These are phyloP conservation scores for Ramazzottius varieornatus DNA, from an alignment of 2,888 invertebrate genomes.

Conservation along the genomic window DNA sequence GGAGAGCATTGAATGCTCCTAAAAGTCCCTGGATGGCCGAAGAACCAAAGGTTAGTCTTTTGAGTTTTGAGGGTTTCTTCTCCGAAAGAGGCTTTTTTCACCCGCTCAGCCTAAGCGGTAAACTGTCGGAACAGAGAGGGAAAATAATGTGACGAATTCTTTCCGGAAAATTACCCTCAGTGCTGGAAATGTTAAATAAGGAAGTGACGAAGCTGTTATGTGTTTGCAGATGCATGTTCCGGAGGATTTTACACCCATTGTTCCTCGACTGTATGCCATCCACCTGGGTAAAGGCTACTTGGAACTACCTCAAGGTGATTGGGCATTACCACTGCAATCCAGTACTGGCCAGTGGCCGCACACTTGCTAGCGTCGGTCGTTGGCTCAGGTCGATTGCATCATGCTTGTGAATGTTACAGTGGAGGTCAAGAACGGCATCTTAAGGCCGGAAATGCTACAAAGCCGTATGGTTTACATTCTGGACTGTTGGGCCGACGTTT, in stretches of 20 bases:
- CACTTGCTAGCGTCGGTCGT: too few relatives aligned
- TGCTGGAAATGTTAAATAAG: too few relatives aligned
- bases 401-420: conserved; percentile 8
- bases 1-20: conserved; percentile 33
- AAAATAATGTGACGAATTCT: too few relatives aligned
- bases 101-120: too few relatives aligned
- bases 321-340: too few relatives aligned
- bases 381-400: neutral
- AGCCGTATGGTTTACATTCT: conserved; percentile 83
- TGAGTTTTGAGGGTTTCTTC: too few relatives aligned
- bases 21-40: neutral
- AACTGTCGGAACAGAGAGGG: too few relatives aligned
- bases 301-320: conserved; percentile 59
- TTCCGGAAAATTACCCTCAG: too few relatives aligned
- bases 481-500: conserved; percentile 74
- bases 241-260: conserved; percentile 34
- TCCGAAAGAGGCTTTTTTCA: too few relatives aligned
- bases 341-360: too few relatives aligned
- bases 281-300: conserved; percentile 93
- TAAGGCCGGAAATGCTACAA: conserved; percentile 47
- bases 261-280: conserved; percentile 65
- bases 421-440: conserved; percentile 27
- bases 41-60: neutral
- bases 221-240: conserved; percentile 34
- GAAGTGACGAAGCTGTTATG: neutral